Conservation (phyloP, 2,797 vertebrate genomes). For the Mormyrus proboscirostris region DNA sequence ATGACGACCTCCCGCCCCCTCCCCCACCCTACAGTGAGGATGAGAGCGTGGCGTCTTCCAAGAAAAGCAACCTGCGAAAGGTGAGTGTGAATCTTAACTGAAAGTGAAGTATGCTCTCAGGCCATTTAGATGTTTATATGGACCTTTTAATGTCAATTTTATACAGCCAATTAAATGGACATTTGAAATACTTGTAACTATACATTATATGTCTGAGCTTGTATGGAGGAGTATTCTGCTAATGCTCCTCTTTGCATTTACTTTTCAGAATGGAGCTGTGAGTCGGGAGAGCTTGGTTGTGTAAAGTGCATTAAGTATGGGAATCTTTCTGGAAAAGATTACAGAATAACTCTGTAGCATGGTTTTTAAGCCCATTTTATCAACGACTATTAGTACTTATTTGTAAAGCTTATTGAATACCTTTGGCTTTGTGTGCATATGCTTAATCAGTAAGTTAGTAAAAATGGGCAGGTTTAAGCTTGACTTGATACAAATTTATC, state of each 20-base stretch:
- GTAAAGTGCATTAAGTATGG: conserved; percentile 41
- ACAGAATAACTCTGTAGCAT: background rate
- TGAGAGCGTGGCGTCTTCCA: conserved; percentile 70
- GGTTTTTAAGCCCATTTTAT: background rate
- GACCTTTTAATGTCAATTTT: background rate
- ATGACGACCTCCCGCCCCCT: conserved; percentile 45
- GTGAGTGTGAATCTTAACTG: conserved; percentile 46
- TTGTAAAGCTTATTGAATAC: background rate
- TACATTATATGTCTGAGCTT: background rate
- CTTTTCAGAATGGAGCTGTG: conserved; percentile 74
- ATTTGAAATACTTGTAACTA: background rate
- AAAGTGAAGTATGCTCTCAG: background rate
- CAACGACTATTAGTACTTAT: background rate
- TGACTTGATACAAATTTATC: background rate
- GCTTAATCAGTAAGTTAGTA: background rate
- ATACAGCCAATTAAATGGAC: background rate
- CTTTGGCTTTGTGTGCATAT: background rate
- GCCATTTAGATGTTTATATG: background rate
- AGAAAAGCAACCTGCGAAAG: conserved; percentile 72
- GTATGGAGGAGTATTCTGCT: background rate
- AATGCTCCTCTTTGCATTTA: background rate
- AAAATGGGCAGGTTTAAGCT: background rate
- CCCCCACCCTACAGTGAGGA: conserved; percentile 62
- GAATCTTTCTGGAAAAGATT: background rate
- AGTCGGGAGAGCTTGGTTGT: conserved; percentile 86